Evolutionary conservation across 2,797 vertebrate genomes (phyloP).

Genomic region (Nyctibius grandis): DNA sequence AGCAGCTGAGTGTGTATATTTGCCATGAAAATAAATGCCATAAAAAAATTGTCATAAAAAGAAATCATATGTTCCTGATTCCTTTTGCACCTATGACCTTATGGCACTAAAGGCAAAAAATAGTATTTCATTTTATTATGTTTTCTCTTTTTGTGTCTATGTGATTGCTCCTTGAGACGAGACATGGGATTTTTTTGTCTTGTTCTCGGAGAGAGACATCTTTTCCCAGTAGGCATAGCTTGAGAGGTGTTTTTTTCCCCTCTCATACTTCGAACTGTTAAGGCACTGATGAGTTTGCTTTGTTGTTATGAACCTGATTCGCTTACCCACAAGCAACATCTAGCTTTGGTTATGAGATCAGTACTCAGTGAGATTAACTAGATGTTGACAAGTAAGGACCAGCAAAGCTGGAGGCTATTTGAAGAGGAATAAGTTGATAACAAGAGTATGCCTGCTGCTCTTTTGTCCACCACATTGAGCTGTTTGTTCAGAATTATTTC

Average conservation of each 20-base stretch:
- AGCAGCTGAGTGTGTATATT: background rate
- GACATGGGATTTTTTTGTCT: background rate
- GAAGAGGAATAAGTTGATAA: background rate
- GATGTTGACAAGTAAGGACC: background rate
- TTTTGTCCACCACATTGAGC: background rate
- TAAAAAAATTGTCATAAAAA: no score
- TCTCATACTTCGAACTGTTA: background rate
- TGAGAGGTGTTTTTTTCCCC: background rate
- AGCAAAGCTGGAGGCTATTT: background rate
- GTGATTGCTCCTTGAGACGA: background rate
- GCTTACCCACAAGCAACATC: background rate
- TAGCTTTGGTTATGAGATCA: constrained; percentile 6
- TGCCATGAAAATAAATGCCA: constrained; percentile 62
- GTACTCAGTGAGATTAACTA: constrained; percentile 14
- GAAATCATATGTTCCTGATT: constrained; percentile 25
- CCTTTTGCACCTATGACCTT: constrained; percentile 40
- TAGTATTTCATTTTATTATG: background rate
- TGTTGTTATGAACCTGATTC: background rate
- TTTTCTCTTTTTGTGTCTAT: background rate
- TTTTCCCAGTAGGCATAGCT: background rate
- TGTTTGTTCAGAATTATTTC: background rate
- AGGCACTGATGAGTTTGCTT: background rate
- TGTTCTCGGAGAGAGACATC: background rate
- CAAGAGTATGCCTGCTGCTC: background rate
- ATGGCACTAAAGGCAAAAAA: background rate